Evolutionary conservation across 2,113 vertebrate genomes (phyloP).

Genomic region (Dascyllus trimaculatus): DNA sequence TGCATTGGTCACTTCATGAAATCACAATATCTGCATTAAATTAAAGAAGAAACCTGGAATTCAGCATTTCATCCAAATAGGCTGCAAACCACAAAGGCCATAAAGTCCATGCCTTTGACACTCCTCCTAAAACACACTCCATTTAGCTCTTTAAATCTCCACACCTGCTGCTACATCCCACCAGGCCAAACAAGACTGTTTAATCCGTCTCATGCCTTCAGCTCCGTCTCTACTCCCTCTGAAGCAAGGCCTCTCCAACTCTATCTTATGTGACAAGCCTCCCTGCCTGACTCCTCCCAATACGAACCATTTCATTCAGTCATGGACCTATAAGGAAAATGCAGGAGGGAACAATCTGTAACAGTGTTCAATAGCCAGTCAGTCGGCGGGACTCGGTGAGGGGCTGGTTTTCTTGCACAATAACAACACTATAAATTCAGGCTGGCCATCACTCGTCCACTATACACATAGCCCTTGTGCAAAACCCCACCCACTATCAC

Average conservation of each 20-base stretch:
- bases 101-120: not conserved
- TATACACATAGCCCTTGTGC: not conserved
- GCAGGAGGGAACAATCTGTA: constrained; percentile 12
- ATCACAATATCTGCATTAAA: not conserved
- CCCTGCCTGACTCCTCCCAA: constrained; percentile 50
- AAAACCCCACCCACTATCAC: not conserved
- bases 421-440: not conserved
- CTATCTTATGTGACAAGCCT: constrained; percentile 39
- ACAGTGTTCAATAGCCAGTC: constrained; percentile 10
- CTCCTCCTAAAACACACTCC: not conserved
- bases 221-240: constrained; percentile 17
- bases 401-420: not conserved
- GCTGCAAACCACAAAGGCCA: not conserved
- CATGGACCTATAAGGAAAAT: constrained; percentile 39
- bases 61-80: not conserved
- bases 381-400: not conserved
- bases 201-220: constrained; percentile 42
- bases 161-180: constrained; percentile 50
- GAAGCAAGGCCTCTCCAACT: constrained; percentile 13
- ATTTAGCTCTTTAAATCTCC: constrained; percentile 27
- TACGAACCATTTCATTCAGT: constrained; percentile 25
- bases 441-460: not conserved
- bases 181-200: constrained; percentile 16
- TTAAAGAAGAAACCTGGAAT: constrained; percentile 7
- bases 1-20: not conserved